These are phyloP conservation scores for roundworm (Caenorhabditis elegans) DNA, from an alignment of 1,140 invertebrate species.

Conservation along the genomic window WBcel235 BX284605.5:2202001-2202500, in stretches of 20 bases:
- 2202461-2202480: conserved; percentile 55
- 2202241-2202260: conserved; percentile 70
- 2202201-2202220: conserved; percentile 78
- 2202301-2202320: conserved; percentile 86
- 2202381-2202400: conserved; percentile 27
- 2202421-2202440: conserved; percentile 50
- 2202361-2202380: conserved; percentile 77
- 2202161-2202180: conserved; percentile 82
- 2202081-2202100: conserved; percentile 80
- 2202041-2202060: no score
- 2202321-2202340: conserved; percentile 80
- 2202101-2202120: conserved; percentile 89
- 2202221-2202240: conserved; percentile 80
- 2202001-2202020: no score
- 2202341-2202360: conserved; percentile 67
- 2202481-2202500: conserved; percentile 55
- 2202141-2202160: conserved; percentile 81
- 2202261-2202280: neutral
- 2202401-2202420: conserved; percentile 41
- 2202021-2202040: no score
- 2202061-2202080: conserved; percentile 73
- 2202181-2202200: conserved; percentile 76
- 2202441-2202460: conserved; percentile 42
- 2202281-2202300: neutral
- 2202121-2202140: conserved; percentile 83